Evolutionary conservation across 2,888 invertebrate species (phyloP).

Genomic region (Platycnemis pennipes): DNA sequence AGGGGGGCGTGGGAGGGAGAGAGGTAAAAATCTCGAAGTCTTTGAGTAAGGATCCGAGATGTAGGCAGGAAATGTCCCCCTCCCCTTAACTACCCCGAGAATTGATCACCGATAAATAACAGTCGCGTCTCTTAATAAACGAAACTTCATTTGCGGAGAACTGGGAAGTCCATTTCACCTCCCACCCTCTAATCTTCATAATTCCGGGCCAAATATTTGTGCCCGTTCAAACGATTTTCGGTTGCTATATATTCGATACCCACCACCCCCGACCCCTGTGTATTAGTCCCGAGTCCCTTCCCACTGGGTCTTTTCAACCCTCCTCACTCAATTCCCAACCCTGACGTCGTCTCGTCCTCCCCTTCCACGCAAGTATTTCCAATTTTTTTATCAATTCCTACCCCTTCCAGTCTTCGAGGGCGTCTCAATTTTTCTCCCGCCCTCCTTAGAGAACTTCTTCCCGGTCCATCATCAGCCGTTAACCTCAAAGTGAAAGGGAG

Average conservation of each 20-base stretch:
- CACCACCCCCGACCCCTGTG: not conserved
- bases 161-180: too few relatives aligned
- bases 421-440: not conserved
- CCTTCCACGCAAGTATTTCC: not conserved
- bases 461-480: conserved; percentile 3
- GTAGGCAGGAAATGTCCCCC: not conserved
- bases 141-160: conserved; percentile 37
- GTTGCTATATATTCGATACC: not conserved
- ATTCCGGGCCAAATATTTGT: conserved; percentile 35
- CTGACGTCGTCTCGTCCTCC: not conserved
- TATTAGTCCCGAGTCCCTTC: too few relatives aligned
- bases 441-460: not conserved
- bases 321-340: not conserved
- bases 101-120: conserved; percentile 28
- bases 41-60: not conserved
- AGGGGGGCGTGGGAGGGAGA: not conserved
- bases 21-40: not conserved
- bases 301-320: not conserved
- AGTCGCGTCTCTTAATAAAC: not conserved
- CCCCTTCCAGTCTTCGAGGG: not conserved
- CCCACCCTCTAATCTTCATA: not conserved
- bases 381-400: not conserved
- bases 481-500: not conserved
- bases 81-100: not conserved
- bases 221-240: conserved; percentile 32